Evolutionary conservation across 2,888 invertebrate species (phyloP).

Genomic region (Plemyria rubiginata): DNA sequence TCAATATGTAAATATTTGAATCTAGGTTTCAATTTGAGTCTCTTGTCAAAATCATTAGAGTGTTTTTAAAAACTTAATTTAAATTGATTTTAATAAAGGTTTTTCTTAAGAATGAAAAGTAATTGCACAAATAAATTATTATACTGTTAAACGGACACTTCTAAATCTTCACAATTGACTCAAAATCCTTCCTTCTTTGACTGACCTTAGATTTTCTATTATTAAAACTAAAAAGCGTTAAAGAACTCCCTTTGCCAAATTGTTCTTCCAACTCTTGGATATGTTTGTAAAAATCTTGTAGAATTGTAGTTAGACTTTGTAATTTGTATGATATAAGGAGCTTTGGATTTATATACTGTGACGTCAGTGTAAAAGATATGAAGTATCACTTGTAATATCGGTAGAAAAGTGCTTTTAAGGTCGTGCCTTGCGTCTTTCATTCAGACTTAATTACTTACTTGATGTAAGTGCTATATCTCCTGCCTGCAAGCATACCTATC

Average conservation of each 20-base stretch:
- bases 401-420: no score
- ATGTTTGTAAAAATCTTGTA: constrained; percentile 17
- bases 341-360: background rate
- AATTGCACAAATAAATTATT: constrained; percentile 13
- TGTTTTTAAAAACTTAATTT: constrained; percentile 2
- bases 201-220: constrained; percentile 47
- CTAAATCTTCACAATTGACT: constrained; percentile 40
- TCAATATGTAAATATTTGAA: constrained; percentile 25
- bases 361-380: no score
- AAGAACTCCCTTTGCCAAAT: constrained; percentile 69
- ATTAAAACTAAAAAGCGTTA: constrained; percentile 40
- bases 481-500: no score
- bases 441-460: no score
- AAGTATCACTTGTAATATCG: no score
- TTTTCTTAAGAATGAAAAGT: background rate
- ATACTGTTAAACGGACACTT: background rate
- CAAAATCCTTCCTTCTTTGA: constrained; percentile 44
- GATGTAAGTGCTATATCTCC: no score
- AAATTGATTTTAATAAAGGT: background rate
- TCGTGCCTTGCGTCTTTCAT: no score
- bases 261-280: constrained; percentile 55
- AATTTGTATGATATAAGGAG: constrained; percentile 6
- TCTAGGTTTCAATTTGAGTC: constrained; percentile 35
- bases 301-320: constrained; percentile 14
- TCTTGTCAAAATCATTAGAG: constrained; percentile 30